Conservation (phyloP, 2,888 invertebrate genomes). For the Chrysina gloriosa region DNA sequence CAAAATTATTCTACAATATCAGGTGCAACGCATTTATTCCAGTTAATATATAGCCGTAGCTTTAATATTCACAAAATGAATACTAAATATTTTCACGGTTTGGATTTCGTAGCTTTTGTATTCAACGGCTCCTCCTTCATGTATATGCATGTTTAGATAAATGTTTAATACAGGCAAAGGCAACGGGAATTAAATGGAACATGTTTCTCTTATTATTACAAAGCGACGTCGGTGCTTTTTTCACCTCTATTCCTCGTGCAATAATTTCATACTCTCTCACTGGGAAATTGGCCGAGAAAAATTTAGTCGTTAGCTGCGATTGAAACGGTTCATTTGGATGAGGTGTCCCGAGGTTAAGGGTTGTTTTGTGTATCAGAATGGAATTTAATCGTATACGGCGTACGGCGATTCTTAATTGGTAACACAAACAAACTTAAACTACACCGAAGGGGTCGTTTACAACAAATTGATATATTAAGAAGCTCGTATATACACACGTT, state of each 20-base stretch:
- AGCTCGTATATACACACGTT: slow-evolving; percentile 14
- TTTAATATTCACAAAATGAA: slow-evolving; percentile 36
- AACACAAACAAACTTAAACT: slow-evolving; percentile 14
- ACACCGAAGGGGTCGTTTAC: slow-evolving; percentile 3
- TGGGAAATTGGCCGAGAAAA: no score
- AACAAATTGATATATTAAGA: slow-evolving; percentile 25
- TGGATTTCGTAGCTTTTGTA: slow-evolving; percentile 21
- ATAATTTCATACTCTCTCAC: no score
- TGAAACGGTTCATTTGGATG: no score
- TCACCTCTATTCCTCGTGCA: not conserved
- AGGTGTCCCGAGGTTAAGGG: no score
- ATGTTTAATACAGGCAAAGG: slow-evolving; percentile 12
- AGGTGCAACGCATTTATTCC: slow-evolving; percentile 30
- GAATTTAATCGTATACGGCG: no score
- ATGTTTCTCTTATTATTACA: not conserved
- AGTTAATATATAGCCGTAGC: slow-evolving; percentile 30
- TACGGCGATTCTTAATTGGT: not conserved
- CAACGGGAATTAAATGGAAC: slow-evolving; percentile 4
- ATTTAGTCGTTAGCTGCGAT: no score
- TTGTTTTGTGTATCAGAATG: not conserved
- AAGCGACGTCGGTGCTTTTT: not conserved
- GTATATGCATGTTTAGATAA: slow-evolving; percentile 29
- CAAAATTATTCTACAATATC: slow-evolving; percentile 32
- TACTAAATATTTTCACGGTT: slow-evolving; percentile 33
- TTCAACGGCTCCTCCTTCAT: slow-evolving; percentile 10